Evolutionary conservation across 2,888 invertebrate species (phyloP).

Genomic region (Latrodectus hesperus): DNA sequence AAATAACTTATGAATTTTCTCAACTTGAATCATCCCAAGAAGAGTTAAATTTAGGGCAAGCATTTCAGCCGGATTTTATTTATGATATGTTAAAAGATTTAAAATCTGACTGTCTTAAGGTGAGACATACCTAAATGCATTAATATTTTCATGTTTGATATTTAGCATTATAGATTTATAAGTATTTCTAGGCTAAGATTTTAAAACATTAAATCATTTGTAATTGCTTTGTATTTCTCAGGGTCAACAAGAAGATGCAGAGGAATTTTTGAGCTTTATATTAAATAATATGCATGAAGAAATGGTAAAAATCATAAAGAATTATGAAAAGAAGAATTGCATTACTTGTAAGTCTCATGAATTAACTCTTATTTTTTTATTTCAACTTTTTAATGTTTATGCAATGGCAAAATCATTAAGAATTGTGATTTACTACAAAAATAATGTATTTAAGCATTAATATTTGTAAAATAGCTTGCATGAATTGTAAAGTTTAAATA

Average conservation of each 20-base stretch:
- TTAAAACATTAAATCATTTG: not conserved
- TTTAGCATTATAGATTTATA: not conserved
- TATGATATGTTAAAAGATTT: slow-evolving; percentile 88
- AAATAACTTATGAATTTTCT: slow-evolving; percentile 85
- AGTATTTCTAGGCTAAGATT: not conserved
- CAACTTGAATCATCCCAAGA: slow-evolving; percentile 69
- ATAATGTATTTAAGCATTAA: too few species aligned
- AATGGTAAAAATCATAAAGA: slow-evolving; percentile 86
- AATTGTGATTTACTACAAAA: too few species aligned
- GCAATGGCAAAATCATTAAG: too few species aligned
- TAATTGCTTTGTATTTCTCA: slow-evolving; percentile 31
- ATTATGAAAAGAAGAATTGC: slow-evolving; percentile 50
- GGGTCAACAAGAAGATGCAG: slow-evolving; percentile 96
- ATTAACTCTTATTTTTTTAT: too few species aligned
- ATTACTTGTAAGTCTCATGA: slow-evolving; percentile 28
- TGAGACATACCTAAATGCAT: not conserved
- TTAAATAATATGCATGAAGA: slow-evolving; percentile 97
- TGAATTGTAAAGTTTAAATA: too few species aligned
- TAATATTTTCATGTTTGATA: too few species aligned
- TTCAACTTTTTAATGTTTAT: too few species aligned
- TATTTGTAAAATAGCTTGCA: too few species aligned
- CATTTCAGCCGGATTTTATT: slow-evolving; percentile 92
- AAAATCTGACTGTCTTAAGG: slow-evolving; percentile 78
- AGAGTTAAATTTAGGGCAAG: slow-evolving; percentile 79
- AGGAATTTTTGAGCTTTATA: slow-evolving; percentile 94